phyloP scores from a whole-genome alignment of 2,888 invertebrate genomes.

The Brachyptera putata region DNA sequence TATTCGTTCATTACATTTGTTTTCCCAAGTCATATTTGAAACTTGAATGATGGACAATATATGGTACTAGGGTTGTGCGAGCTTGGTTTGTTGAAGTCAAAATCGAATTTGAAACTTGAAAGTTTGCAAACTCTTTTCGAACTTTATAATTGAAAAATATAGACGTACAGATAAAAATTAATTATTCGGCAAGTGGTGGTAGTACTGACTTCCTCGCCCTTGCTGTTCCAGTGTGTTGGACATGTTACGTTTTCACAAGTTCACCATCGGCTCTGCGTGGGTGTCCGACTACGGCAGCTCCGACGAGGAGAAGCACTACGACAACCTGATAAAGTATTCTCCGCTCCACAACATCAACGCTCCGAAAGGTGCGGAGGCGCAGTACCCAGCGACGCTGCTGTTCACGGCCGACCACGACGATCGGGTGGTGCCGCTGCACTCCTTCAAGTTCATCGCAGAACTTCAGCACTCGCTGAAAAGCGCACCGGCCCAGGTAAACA shows the following conservation, averaged over 20 bases:
- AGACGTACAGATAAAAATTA: too few species aligned
- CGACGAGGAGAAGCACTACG: slow-evolving; percentile 80
- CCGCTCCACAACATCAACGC: slow-evolving; percentile 86
- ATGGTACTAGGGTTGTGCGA: too few species aligned
- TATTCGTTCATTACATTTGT: too few species aligned
- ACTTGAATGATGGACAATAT: too few species aligned
- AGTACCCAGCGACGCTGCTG: slow-evolving; percentile 89
- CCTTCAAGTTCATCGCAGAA: slow-evolving; percentile 89
- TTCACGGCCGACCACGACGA: slow-evolving; percentile 99
- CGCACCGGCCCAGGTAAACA: slow-evolving; percentile 49
- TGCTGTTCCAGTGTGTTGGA: slow-evolving; percentile 83
- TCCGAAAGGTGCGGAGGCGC: slow-evolving; percentile 50
- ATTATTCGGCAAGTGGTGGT: too few species aligned
- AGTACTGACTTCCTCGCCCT: slow-evolving; percentile 22
- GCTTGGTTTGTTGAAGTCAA: too few species aligned
- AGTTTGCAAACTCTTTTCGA: too few species aligned
- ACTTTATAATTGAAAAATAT: too few species aligned
- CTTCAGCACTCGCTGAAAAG: slow-evolving; percentile 71
- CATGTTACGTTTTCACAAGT: slow-evolving; percentile 96
- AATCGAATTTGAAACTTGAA: not conserved
- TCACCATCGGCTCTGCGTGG: slow-evolving; percentile 98
- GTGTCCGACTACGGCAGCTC: slow-evolving; percentile 92
- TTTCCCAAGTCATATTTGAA: too few species aligned
- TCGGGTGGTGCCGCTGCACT: slow-evolving; percentile 95
- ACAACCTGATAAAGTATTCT: slow-evolving; percentile 80